Evolutionary conservation across 2,888 invertebrate genomes (phyloP).

Genomic region (Pachliopta kotzebuea): DNA sequence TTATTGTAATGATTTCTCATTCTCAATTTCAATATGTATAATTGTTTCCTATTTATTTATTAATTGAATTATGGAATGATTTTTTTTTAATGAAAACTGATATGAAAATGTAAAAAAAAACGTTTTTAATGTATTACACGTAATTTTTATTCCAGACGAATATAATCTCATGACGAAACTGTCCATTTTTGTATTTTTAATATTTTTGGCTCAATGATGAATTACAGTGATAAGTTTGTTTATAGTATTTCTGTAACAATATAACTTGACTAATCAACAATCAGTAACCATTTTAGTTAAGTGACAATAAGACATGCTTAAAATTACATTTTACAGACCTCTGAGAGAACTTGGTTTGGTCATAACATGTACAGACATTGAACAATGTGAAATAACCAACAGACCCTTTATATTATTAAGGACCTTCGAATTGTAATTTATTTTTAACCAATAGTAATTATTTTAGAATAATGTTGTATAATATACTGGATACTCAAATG

Average conservation of each 20-base stretch:
- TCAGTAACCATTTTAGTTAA: constrained; percentile 6
- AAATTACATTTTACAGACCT: constrained; percentile 1
- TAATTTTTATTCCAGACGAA: constrained; percentile 16
- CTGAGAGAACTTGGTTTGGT: constrained; percentile 7
- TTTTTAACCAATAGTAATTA: constrained; percentile 20
- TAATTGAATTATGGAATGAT: not conserved
- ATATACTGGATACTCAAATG: constrained; percentile 29
- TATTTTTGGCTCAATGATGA: constrained; percentile 30
- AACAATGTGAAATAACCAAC: constrained; percentile 10
- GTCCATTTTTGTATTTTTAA: constrained; percentile 12
- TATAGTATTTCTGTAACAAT: constrained; percentile 20
- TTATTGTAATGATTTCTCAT: not conserved
- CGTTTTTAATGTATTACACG: too few relatives aligned
- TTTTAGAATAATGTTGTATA: constrained; percentile 20
- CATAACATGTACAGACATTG: constrained; percentile 22
- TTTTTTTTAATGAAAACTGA: not conserved
- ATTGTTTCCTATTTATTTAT: constrained; percentile 1
- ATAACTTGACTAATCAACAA: constrained; percentile 11
- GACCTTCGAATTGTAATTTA: constrained; percentile 27
- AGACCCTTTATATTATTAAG: constrained; percentile 16
- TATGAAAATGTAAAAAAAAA: not conserved
- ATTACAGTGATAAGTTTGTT: constrained; percentile 29
- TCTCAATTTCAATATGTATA: not conserved
- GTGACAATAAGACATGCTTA: constrained; percentile 12
- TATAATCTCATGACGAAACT: constrained; percentile 15